Evolutionary conservation across 2,888 invertebrate species (phyloP), one percentile per base, ranked within the genome.

Genomic region (Nemurella pictetii): DNA sequence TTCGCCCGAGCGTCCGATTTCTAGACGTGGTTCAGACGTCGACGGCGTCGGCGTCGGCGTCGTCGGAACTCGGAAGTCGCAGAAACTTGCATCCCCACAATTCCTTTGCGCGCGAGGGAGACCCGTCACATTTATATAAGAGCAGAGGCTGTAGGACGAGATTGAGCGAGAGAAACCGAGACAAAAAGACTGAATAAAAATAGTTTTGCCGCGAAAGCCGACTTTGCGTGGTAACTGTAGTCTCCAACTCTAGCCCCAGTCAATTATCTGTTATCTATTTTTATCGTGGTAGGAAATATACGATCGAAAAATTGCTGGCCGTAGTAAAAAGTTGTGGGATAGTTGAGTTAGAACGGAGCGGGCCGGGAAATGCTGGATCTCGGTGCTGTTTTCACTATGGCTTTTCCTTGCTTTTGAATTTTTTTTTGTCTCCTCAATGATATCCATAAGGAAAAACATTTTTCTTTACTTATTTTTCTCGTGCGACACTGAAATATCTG

Each of bases 231-330:
- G 28, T 78, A 78, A 30, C 30, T 30, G 5, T 30, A 78, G 28
- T 30, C 28, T 29, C 78, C 15, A 55, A 55, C 55, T 55, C 55
- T 55, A 15, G 28, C 78, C 78, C 30, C 28, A 30, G 27, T 28
- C 78, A 78, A 78, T 78, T 78, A 78, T 78, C 29, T 30, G 28
- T 78, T 78, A 78, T 78, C 78, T 78, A 78, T 78, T 78, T 78
- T 78, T 78, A 30, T 78, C 78, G 78, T 29, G 0, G 27, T n/a
- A 75, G 75, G 75, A 75, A 75, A 55, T 55, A 55, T 55, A 55
- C 55, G 55, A 55, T 55, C 55, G 26, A 75, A 75, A 75, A 75
- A 75, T 28, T 26, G 28, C 28, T 75, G 30, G 26, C 28, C 30
- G 28, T 30, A 28, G 78, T 28, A 30, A 78, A 28, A 78, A 29